Base-by-base conservation (phyloP, 2,797 vertebrate genomes). In the Salarias fasciatus region DNA sequence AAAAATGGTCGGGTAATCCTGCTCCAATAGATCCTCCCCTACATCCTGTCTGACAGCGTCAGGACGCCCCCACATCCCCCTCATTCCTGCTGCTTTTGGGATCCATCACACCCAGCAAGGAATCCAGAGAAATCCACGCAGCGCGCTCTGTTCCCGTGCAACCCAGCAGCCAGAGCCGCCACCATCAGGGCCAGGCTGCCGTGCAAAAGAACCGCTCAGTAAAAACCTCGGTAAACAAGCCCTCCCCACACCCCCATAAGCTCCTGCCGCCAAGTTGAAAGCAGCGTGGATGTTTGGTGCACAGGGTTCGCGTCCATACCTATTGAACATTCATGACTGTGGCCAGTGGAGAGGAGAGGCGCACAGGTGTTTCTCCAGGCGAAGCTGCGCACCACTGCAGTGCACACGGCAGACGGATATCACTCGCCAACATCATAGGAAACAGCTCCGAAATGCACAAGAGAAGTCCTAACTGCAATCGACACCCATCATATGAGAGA, bases 351-450 rank as follows among this genome's bases (percentile, higher is more conserved):
- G 69, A 63, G 30, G 57, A 48, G 72, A 71, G 86, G 79, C 84
- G 75, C 85, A 86, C 89, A 88, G 89, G 86, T 89, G 89, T 88
- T 80, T 72, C 80, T 86, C 80, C 84, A 41, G 82, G 85, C 82
- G 69, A 70, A 67, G 82, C 85, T 88, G 84, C 82, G 75, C 85
- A 86, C 80, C 85, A 88, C 90, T 85, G 90, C 87, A 89, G 83
- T 88, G 80, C 83, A 84, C 83, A 74, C 63, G 62, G 69, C 10
- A 66, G 77, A 77, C 80, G 65, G 79, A 54, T 33, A 42, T 55
- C 79, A 65, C 31, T 53, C 59, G 64, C 42, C 68, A 75, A 77
- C 82, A 87, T 86, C 44, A 63, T 62, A 68, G 63, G 65, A 60
- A 73, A 60, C 62, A 38, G 69, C 53, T 70, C 65, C 72, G 63